Percentiles rank a stretch among this genome's conserved stretches.
Conservation (phyloP, 2,113 vertebrate species). For the Thymallus thymallus region DNA sequence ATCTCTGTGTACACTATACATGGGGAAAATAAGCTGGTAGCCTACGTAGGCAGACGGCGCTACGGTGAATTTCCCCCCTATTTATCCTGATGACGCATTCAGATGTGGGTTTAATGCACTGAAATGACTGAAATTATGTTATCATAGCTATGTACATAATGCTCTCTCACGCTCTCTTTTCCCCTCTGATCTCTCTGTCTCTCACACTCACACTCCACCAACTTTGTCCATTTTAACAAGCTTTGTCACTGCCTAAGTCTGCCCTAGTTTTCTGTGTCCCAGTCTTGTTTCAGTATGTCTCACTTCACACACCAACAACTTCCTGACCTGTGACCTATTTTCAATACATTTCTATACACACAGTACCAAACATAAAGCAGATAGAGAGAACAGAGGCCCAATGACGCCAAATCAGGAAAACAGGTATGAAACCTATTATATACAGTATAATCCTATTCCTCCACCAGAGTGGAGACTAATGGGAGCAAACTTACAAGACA, state of each 20-base stretch:
- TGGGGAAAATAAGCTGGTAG: neutral
- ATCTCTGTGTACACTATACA: neutral
- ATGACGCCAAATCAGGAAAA: neutral
- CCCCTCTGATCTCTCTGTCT: neutral
- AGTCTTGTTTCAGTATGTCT: neutral
- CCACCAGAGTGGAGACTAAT: neutral
- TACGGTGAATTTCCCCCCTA: too few species aligned
- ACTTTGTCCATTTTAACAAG: neutral
- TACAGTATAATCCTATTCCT: neutral
- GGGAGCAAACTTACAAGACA: neutral
- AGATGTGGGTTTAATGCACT: too few species aligned
- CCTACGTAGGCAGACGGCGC: neutral
- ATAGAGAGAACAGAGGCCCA: neutral
- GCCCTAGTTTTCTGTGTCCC: neutral
- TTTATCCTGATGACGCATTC: too few species aligned
- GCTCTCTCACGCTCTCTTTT: neutral
- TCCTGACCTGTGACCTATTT: conserved; percentile 1
- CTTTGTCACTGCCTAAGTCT: neutral
- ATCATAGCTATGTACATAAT: neutral
- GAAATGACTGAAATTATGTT: too few species aligned
- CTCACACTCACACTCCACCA: neutral
- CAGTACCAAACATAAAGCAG: neutral
- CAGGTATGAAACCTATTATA: neutral
- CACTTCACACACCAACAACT: neutral
- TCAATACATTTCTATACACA: neutral